Conservation (phyloP, 1,140 invertebrate species). For the Drosophila parvula region DNA sequence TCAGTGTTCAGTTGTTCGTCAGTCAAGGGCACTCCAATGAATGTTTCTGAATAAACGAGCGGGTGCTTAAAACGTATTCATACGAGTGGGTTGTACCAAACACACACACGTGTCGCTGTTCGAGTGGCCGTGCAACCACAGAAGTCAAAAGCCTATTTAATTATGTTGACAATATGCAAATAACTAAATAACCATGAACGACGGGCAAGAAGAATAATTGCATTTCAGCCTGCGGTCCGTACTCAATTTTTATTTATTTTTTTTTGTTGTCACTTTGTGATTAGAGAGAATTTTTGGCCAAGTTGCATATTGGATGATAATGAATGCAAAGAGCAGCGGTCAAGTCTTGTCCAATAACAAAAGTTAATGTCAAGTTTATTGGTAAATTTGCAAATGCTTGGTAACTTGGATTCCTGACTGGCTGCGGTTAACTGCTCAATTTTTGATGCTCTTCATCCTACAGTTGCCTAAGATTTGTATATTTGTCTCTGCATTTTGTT, state of each 20-base stretch:
- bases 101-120: constrained; percentile 10
- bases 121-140: constrained; percentile 48
- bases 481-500: no score
- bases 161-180: constrained; percentile 64
- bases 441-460: background rate
- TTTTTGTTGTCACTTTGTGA: constrained; percentile 15
- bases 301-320: constrained; percentile 10
- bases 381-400: background rate
- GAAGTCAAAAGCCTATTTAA: constrained; percentile 57
- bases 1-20: constrained; percentile 28
- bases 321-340: background rate
- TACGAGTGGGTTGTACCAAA: constrained; percentile 22
- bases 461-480: no score
- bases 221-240: constrained; percentile 45
- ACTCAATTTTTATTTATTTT: constrained; percentile 7
- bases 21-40: constrained; percentile 53
- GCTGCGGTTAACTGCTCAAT: no score
- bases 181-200: constrained; percentile 42
- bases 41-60: constrained; percentile 54
- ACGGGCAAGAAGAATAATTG: constrained; percentile 48
- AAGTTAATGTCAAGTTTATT: background rate
- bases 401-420: background rate
- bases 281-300: constrained; percentile 31
- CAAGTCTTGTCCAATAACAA: background rate
- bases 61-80: constrained; percentile 40